Percentiles rank a stretch among this genome's conserved stretches.
Conservation (phyloP, 2,797 vertebrate species). For the Poecilia gillii region DNA sequence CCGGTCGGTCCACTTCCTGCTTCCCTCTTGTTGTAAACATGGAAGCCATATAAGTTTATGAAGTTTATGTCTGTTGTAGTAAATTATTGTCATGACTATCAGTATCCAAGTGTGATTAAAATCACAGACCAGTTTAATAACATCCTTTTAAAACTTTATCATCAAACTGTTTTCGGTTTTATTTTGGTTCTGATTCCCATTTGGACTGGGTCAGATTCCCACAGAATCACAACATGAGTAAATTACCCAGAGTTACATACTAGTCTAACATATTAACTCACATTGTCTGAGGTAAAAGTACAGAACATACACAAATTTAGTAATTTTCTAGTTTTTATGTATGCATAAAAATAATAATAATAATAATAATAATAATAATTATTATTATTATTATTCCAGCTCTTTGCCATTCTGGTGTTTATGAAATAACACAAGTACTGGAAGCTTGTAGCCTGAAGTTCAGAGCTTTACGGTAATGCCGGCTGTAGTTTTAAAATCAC, state of each 20-base stretch:
- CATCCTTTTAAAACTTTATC: neutral
- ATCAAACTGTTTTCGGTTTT: neutral
- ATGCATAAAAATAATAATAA: no score
- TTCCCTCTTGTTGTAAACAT: neutral
- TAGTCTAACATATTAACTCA: neutral
- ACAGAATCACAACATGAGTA: neutral
- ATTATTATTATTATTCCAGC: neutral
- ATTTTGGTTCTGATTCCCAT: neutral
- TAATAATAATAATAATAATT: no score
- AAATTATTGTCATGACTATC: no score
- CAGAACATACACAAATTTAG: neutral
- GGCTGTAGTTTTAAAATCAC: neutral
- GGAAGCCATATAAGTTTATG: no score
- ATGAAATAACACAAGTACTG: neutral
- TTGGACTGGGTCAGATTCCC: neutral
- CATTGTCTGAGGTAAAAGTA: neutral
- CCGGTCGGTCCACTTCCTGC: neutral
- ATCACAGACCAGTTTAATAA: no score
- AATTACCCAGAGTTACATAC: neutral
- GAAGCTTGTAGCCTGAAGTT: neutral
- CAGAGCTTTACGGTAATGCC: neutral
- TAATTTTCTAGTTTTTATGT: neutral
- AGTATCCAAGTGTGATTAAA: no score
- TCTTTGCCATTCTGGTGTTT: neutral
- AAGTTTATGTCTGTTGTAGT: no score